Evolutionary conservation across 1,140 invertebrate genomes (phyloP), one percentile per base, ranked within the genome.

Genomic region (Melitaea cinxia): DNA sequence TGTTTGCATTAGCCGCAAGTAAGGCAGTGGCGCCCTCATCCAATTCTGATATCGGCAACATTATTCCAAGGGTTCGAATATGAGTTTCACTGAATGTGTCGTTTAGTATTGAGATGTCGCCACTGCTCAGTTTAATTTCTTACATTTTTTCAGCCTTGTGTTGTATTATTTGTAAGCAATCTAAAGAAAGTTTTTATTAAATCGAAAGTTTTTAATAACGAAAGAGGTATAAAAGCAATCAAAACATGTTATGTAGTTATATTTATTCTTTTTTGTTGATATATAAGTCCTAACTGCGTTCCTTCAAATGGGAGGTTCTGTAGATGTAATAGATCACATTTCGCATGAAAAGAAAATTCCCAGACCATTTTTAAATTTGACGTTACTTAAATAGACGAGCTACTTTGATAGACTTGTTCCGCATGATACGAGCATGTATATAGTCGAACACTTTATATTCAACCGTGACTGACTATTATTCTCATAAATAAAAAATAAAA

Each of bases 11-110:
- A n/a, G 80, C 64, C n/a, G 78, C 70, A 7, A 73, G 50, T 2
- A 75, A 62, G 45, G 67, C 67, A 10, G 73, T 83, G 71, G 85
- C 85, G 82, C 83, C 78, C 73, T 90, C 88, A 52, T 86, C 85
- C 10, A 73, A 73, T 65, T 90, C 88, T 37, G 85, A 80, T 30
- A 90, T 90, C 26, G 88, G 84, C 70, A 90, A 71, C 88, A 90
- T 90, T 5, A 39, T 28, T 26, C 42, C 65, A 35, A 42, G 14
- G 37, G 56, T 70, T 72, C 55, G 21, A 60, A 26, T 67, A 68
- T 23, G 33, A 53, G 33, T 53, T 57, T 63, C 17, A 61, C 19
- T 53, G 15, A 65, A 58, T 53, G 53, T 67, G 26, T 42, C 9
- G n/a, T 15, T 10, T 42, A 47, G 24, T 56, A 15, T 62, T 61